A percentile compares a stretch with the other conserved stretches of the same genome.
Evolutionary conservation across 2,797 vertebrate genomes (phyloP).

Genomic region (Dendrocincla fuliginosa): DNA sequence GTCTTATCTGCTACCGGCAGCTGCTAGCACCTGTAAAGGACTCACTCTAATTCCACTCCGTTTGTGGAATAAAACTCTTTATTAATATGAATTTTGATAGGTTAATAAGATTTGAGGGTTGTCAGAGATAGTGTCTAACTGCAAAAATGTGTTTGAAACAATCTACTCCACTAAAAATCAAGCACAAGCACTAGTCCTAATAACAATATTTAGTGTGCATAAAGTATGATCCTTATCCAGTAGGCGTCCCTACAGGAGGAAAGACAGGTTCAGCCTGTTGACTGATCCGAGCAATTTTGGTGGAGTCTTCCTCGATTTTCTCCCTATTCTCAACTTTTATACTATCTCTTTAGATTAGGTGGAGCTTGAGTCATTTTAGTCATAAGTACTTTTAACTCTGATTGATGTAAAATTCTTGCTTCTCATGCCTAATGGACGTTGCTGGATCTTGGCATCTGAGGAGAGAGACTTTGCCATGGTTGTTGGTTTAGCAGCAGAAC

Average conservation of each 20-base stretch:
- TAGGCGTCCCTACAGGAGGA: not conserved
- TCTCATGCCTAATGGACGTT: not conserved
- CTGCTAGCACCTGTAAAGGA: not conserved
- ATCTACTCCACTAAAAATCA: not conserved
- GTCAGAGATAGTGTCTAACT: not conserved
- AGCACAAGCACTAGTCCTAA: not conserved
- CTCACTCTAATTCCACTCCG: not conserved
- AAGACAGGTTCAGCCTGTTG: not conserved
- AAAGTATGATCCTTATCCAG: not conserved
- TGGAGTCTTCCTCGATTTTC: not conserved
- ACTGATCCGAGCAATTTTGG: not conserved
- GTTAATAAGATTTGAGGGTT: not conserved
- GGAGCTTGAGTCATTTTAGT: not conserved
- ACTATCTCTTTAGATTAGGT: not conserved
- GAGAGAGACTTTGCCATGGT: too few species aligned
- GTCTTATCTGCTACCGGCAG: not conserved
- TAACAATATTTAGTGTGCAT: not conserved
- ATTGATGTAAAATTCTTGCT: not conserved
- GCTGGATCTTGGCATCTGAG: not conserved
- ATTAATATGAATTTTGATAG: not conserved
- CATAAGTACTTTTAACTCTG: not conserved
- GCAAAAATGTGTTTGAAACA: not conserved
- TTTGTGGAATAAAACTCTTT: not conserved
- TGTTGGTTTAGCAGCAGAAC: not conserved
- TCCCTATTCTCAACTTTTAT: not conserved